Percentiles rank a stretch among this genome's conserved stretches.
These are phyloP conservation scores for Pristiophorus japonicus DNA, from an alignment of 2,113 vertebrate genomes.

Conservation along the genomic window DNA sequence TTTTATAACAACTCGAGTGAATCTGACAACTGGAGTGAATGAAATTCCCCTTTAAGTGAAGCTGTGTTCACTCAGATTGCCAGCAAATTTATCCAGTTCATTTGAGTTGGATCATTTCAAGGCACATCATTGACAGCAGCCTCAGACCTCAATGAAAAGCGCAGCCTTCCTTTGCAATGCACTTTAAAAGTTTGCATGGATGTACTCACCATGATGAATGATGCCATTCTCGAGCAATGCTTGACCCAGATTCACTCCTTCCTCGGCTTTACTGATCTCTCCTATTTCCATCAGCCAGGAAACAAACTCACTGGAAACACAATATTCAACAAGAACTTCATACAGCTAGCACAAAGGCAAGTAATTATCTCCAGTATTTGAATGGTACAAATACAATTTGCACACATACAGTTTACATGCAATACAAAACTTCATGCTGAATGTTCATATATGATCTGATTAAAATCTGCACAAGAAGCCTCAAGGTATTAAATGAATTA, in stretches of 20 bases:
- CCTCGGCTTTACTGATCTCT: constrained; percentile 93
- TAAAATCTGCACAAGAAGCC: background rate
- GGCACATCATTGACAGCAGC: constrained; percentile 28
- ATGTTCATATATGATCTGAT: constrained; percentile 5
- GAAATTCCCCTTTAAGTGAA: background rate
- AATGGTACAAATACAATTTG: background rate
- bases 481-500: background rate
- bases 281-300: constrained; percentile 91
- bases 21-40: background rate
- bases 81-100: constrained; percentile 11
- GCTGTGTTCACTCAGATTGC: background rate
- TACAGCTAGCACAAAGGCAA: background rate
- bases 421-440: background rate
- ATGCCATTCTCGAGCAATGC: constrained; percentile 94
- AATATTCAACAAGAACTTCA: constrained; percentile 40
- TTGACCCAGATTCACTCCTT: constrained; percentile 94
- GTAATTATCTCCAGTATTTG: background rate
- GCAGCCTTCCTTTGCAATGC: background rate
- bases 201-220: constrained; percentile 88
- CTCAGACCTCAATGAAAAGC: background rate
- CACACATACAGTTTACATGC: too few relatives aligned
- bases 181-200: background rate
- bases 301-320: constrained; percentile 81
- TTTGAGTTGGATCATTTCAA: constrained; percentile 16
- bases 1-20: background rate